A percentile compares a stretch with the other conserved stretches of the same genome.
phyloP scores from a whole-genome alignment of 2,888 invertebrate genomes.

The Celastrina argiolus region DNA sequence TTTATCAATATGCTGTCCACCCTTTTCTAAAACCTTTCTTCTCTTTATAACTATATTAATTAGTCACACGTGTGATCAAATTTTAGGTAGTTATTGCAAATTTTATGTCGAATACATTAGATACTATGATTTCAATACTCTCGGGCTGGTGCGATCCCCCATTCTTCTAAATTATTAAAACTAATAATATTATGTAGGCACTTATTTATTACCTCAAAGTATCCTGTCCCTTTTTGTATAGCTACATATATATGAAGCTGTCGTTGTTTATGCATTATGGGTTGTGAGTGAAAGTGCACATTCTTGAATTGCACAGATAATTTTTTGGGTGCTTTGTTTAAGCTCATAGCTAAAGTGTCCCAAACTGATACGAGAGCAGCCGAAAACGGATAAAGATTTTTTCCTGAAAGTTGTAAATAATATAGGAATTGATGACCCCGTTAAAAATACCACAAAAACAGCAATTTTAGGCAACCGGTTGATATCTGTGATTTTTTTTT shows the following conservation, averaged over 20 bases:
- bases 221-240: neutral
- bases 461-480: no score
- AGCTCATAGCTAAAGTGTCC: conserved; percentile 3
- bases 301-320: neutral
- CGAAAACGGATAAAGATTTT: conserved; percentile 14
- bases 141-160: no score
- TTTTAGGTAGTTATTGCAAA: no score
- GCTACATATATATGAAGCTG: neutral
- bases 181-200: neutral
- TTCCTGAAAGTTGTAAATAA: conserved; percentile 12
- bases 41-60: no score
- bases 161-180: neutral
- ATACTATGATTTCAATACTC: no score
- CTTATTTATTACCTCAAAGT: neutral
- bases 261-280: neutral
- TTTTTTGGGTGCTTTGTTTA: neutral
- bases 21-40: no score
- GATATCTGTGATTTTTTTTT: no score
- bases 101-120: no score
- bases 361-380: conserved; percentile 17
- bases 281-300: neutral
- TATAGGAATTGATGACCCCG: no score
- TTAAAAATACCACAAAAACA: no score
- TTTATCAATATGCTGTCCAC: no score
- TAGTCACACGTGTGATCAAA: no score